Evolutionary conservation across 1,140 invertebrate species (phyloP), one percentile per base, ranked within the genome.

Genomic region (Drosophila pseudoananassae): DNA sequence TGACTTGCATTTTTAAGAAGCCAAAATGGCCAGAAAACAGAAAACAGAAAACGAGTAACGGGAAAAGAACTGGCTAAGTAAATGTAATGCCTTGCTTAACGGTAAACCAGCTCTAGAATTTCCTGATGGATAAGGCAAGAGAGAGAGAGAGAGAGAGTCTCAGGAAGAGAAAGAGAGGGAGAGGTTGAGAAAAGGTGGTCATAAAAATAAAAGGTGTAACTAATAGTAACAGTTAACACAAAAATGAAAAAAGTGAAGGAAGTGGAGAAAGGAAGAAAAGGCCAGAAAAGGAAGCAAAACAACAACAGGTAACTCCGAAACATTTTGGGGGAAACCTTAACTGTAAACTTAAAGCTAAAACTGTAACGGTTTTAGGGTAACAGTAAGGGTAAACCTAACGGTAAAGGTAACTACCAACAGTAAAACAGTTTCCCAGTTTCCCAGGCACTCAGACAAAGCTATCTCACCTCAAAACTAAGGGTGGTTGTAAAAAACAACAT

Each of bases 1-100:
- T 76, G 77, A 87, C 77, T 80, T 81, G 72, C 76, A 85, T 80
- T 83, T 76, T 72, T 56, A 84, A 71, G 71, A 31, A 78, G 58
- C 49, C 47, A 53, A 73, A 61, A 69, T 53, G 64, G 59, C 47
- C 64, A 47, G 43, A 40, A 68, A 53, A 51, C n/a, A 45, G 53
- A 4, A 45, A 9, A 14, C 2, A 3, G 17, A 50, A 1, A 27
- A 49, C 33, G 23, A 0, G 56, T 45, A 51, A 14, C 56, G 15
- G 45, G 27, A 12, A 23, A 59, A 25, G 29, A 58, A 17, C 47
- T 27, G 43, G 68, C 40, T 72, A 72, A 65, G 33, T 33, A 53
- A 58, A 76, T 68, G 52, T 55, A 58, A 57, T 65, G 40, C 55
- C 47, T 31, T 53, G 59, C 47, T 40, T 68, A 66, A 53, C 49